Conservation (phyloP, 2,113 vertebrate species). For the Syngnathus typhle region DNA sequence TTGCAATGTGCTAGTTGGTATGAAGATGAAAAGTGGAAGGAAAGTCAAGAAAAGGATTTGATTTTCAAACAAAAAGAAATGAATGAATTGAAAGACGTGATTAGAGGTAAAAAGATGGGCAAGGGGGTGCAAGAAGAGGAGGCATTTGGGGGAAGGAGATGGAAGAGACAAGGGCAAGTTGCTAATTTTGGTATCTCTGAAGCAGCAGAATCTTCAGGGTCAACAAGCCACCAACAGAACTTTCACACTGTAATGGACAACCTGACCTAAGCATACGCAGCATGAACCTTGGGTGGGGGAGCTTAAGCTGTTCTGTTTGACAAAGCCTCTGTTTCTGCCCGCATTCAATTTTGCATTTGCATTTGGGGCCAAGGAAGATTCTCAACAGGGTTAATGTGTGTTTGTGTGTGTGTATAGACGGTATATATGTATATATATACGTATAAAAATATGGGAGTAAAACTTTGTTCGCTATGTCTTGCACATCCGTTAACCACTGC, state of each 20-base stretch:
- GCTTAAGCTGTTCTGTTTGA: constrained; percentile 13
- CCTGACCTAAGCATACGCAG: constrained; percentile 14
- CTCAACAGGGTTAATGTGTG: too few relatives aligned
- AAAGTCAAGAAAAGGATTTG: not conserved
- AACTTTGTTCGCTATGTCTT: too few relatives aligned
- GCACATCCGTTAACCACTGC: too few relatives aligned
- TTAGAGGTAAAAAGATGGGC: constrained; percentile 6
- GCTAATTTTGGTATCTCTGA: constrained; percentile 58
- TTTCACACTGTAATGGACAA: constrained; percentile 39
- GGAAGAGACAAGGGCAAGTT: constrained; percentile 15
- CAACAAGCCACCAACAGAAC: constrained; percentile 25
- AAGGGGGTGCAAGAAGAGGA: not conserved
- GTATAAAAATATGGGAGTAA: too few relatives aligned
- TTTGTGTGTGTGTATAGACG: too few relatives aligned
- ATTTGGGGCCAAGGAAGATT: not conserved
- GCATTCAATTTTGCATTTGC: constrained; percentile 8
- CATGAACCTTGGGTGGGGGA: not conserved
- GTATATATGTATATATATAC: too few relatives aligned
- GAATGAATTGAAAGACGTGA: not conserved
- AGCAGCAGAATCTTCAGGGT: constrained; percentile 50
- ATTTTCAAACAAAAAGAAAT: not conserved
- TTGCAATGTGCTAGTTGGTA: too few relatives aligned
- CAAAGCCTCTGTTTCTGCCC: not conserved
- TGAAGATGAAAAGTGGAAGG: not conserved
- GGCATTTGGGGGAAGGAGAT: constrained; percentile 5